Evolutionary conservation across 1,140 invertebrate species (phyloP).

Genomic region (Zaprionus tsacasi): DNA sequence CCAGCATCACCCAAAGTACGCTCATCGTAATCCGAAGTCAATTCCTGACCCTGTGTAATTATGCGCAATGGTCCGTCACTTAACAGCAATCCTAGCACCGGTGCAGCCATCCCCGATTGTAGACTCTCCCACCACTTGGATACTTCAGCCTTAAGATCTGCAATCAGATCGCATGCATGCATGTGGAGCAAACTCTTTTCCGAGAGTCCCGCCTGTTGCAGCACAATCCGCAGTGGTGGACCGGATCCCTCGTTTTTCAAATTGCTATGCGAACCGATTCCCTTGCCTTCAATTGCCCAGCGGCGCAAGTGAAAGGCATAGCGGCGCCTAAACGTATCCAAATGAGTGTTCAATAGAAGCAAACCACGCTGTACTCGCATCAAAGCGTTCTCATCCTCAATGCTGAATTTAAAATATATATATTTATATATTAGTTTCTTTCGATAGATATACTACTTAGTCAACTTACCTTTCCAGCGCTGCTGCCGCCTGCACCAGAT

Average conservation of each 20-base stretch:
- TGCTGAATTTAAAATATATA: conserved; percentile 33
- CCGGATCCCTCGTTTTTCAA: conserved; percentile 85
- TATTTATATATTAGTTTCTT: background rate
- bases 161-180: conserved; percentile 92
- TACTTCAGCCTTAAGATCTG: conserved; percentile 95
- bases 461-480: conserved; percentile 86
- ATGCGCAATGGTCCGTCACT: conserved; percentile 94
- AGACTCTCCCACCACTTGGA: conserved; percentile 90
- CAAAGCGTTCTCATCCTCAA: conserved; percentile 89
- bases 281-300: conserved; percentile 92
- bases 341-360: conserved; percentile 94
- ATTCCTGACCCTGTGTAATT: conserved; percentile 96
- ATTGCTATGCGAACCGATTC: conserved; percentile 90
- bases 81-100: conserved; percentile 87
- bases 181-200: conserved; percentile 91
- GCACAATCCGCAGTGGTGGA: conserved; percentile 89
- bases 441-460: no score
- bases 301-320: conserved; percentile 94
- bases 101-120: conserved; percentile 73
- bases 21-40: conserved; percentile 97
- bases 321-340: conserved; percentile 94
- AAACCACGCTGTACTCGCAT: conserved; percentile 95
- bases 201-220: conserved; percentile 94
- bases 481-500: conserved; percentile 91
- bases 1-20: conserved; percentile 94